Evolutionary conservation across 1,140 invertebrate genomes (phyloP), one percentile per base, ranked within the genome.

Genomic region (Sitophilus oryzae): DNA sequence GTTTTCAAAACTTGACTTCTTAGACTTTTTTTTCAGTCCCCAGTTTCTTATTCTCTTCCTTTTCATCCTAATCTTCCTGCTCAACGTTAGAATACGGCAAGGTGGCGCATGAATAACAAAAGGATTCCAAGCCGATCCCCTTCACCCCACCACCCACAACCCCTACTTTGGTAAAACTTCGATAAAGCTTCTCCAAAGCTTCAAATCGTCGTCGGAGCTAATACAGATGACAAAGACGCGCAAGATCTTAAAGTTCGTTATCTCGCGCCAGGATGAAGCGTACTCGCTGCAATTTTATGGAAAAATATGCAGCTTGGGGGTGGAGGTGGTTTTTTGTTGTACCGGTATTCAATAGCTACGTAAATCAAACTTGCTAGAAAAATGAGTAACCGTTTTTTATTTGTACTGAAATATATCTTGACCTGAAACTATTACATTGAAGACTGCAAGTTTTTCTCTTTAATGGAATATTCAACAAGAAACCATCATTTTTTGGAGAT

Each of bases 71-170:
- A n/a, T n/a, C n/a, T n/a, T n/a, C n/a, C n/a, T n/a, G n/a, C n/a
- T n/a, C n/a, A n/a, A n/a, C n/a, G n/a, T n/a, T n/a, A n/a, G 11
- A 11, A 30, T 5, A 11, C 25, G 25, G 11, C 25, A 44, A 56
- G 46, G 49, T 34, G 49, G 16, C 41, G 50, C 56, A 48, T 52
- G 50, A 46, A 58, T 53, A 53, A 58, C 56, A 58, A 58, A 58
- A 44, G 44, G 47, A 34, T 20, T 44, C 52, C 34, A 34, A 9
- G 22, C 21, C 23, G 14, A n/a, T 53, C 20, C 41, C 16, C 49
- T 19, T 35, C 34, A 40, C 46, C 46, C 48, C 38, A 43, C n/a
- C 46, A 38, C 42, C 18, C 11, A 25, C 23, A 44, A 42, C 56
- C 42, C 52, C 22, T 52, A 44, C 58, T 52, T 56, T 52, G 56